Conservation (phyloP, 2,113 vertebrate genomes). For the Gila orcuttii region DNA sequence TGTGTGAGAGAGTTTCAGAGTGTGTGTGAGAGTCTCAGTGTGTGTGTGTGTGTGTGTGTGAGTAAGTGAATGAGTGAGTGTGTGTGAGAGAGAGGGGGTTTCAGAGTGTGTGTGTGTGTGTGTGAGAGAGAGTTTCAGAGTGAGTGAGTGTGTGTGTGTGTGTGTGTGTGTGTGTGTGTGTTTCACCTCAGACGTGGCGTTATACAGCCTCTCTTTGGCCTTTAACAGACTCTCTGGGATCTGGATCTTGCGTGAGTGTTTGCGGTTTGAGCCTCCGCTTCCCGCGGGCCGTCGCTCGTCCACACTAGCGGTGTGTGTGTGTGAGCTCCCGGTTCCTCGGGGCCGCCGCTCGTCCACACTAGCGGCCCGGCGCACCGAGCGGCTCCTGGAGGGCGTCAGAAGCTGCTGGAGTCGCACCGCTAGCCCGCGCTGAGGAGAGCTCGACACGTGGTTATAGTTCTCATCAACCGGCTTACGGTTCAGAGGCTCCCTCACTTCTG, state of each 20-base stretch:
- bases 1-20: too few relatives aligned
- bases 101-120: too few relatives aligned
- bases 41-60: too few relatives aligned
- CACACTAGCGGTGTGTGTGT: constrained; percentile 59
- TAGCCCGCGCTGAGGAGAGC: constrained; percentile 73
- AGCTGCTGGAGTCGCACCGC: constrained; percentile 88
- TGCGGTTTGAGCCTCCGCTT: constrained; percentile 66
- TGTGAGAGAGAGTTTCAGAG: too few relatives aligned
- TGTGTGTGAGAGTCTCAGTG: too few relatives aligned
- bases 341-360: constrained; percentile 69
- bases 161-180: too few relatives aligned
- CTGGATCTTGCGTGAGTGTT: constrained; percentile 75
- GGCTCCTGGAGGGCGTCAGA: constrained; percentile 81
- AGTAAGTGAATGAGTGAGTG: too few relatives aligned
- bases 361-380: constrained; percentile 65
- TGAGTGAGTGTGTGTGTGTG: too few relatives aligned
- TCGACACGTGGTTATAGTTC: constrained; percentile 72
- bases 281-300: constrained; percentile 64
- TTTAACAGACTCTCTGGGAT: constrained; percentile 78
- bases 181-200: constrained; percentile 86
- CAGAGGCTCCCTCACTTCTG: constrained; percentile 42
- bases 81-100: too few relatives aligned
- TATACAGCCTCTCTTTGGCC: constrained; percentile 84
- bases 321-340: constrained; percentile 58
- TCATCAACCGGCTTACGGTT: constrained; percentile 67